Base-by-base conservation (phyloP, 2,113 vertebrate species). In the Ursus arctos region DNA sequence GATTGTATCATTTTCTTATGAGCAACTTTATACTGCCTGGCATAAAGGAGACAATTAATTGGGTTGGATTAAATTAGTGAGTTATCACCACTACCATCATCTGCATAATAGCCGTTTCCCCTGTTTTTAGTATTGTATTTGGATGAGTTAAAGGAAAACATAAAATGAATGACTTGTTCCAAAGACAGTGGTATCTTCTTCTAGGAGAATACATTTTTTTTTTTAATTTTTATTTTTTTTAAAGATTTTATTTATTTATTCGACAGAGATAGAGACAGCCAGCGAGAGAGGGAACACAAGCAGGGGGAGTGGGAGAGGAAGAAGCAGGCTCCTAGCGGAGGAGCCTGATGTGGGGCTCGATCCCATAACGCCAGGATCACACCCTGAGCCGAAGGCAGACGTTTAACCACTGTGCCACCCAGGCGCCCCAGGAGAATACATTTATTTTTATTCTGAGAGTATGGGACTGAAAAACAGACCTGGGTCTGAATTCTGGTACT, bases 101-200 rank as follows among this genome's bases (percentile, higher is more conserved):
- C 55, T 92, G 31, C 49, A 81, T 92, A 90, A 49, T 8, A 94
- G 47, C 36, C 14, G 59, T n/a, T 74, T 94, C 24, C 24, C 0
- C 31, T 31, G 7, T 85, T 84, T 53, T 93, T 88, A 72, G 6
- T 76, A 40, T 57, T 91, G 47, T 80, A 77, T 86, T 89, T 92
- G 6, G 28, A 83, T 94, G 49, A 94, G 61, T 90, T 82, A 92
- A 92, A 86, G 53, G 82, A 97, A 94, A 88, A 59, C 40, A 61
- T 72, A 74, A 92, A 94, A 83, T 36, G 26, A 76, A 59, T 85
- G 19, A 63, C 80, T 95, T 67, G 15, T 55, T 83, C 28, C 57
- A 88, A 47, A 88, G 80, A 61, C 65, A 92, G n/a, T 7, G 87
- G n/a, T 69, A 43, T 69, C 53, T 93, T 88, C 36, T 72, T 9